Base-by-base conservation (phyloP, 92 coral and sea anemone genomes). In the Epizoanthus fatuus region DNA sequence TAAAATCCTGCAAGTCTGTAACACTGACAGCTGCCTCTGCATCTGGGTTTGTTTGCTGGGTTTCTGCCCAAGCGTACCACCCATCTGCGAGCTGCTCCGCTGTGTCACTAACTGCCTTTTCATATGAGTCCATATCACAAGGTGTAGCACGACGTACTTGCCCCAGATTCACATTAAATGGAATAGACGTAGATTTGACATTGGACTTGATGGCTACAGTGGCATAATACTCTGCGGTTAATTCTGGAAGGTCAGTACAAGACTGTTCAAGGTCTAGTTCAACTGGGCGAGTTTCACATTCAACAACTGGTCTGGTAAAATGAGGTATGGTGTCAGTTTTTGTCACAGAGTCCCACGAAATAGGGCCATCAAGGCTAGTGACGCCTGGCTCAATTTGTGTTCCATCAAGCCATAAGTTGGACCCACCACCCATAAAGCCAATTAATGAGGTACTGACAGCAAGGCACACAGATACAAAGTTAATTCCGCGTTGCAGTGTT, bases 341-440 rank as follows among this genome's bases (percentile, higher is more conserved):
- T 55, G 70, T 54, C 13, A 80, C 69, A 79, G 75, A 59, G 53
- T 49, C 60, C 70, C 78, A 79, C 22, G 82, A 81, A 74, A 88
- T 79, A 55, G 87, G 95, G 62, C 92, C 95, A 67, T 89, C 81
- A 42, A 92, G 85, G 69, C 82, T 84, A 20, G 86, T 86, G 44
- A 89, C 83, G 1, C 93, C 88, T 38, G 81, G 93, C 60, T 85
- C 79, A 89, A 92, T 85, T 15, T 89, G 58, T 74, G 69, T 71
- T 17, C 92, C 93, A 49, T 85, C 76, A 47, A 84, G 75, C 87
- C 85, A 92, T 5, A 84, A 78, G 9, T 82, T 64, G 38, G 44
- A 67, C 17, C 71, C 51, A 22, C 67, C 20, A 65, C 52, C 90
- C 74, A 74, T 58, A 74, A 70, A 77, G 35, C 74, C 90, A 58